Conservation (phyloP, 2,888 invertebrate genomes). For the Yponomeuta malinellus region DNA sequence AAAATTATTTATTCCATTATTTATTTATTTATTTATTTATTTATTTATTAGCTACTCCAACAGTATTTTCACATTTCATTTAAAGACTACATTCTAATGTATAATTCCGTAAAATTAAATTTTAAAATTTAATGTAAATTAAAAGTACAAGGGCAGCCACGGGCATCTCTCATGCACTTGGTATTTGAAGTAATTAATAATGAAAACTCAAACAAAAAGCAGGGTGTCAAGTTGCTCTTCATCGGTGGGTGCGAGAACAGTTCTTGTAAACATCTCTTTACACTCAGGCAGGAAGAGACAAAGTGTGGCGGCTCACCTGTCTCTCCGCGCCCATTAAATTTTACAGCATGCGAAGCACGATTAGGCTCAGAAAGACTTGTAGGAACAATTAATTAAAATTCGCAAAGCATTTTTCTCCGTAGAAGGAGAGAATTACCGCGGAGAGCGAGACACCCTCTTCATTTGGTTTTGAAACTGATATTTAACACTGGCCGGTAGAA, state of each 20-base stretch:
- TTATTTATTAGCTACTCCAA: no score
- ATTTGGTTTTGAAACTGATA: conserved; percentile 17
- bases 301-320: conserved; percentile 40
- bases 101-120: no score
- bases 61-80: no score
- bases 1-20: no score
- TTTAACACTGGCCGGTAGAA: neutral
- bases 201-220: conserved; percentile 26
- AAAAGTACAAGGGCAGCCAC: no score
- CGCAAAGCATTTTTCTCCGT: conserved; percentile 28
- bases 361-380: neutral
- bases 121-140: no score
- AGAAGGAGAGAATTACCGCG: conserved; percentile 46
- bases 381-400: neutral
- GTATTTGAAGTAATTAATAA: no score
- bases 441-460: conserved; percentile 52
- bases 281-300: conserved; percentile 35
- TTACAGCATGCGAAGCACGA: conserved; percentile 25
- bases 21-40: no score
- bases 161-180: no score
- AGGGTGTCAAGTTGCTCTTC: conserved; percentile 52
- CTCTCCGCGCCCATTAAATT: conserved; percentile 35
- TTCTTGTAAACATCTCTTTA: conserved; percentile 48
- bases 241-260: conserved; percentile 60
- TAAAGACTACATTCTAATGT: no score